phyloP scores from a whole-genome alignment of 2,797 vertebrate species.

The Neosilurus mollespiculum region DNA sequence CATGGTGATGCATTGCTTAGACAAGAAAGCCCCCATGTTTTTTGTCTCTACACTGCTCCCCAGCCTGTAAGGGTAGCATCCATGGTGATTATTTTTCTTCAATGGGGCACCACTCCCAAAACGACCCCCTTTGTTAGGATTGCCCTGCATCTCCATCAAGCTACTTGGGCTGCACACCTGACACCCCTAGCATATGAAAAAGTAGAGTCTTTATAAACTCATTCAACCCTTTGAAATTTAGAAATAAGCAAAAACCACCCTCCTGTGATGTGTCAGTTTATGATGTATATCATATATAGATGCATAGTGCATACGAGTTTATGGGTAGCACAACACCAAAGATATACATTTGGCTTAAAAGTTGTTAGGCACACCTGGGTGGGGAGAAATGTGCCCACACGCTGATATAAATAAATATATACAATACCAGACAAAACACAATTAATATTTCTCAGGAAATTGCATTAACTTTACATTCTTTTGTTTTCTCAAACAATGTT shows the following conservation, averaged over 20 bases:
- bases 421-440: no score
- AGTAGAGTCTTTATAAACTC: neutral
- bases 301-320: neutral
- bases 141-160: conserved; percentile 25
- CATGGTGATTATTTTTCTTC: conserved; percentile 15
- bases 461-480: no score
- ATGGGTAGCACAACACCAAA: neutral
- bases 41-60: neutral
- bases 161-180: conserved; percentile 15
- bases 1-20: conserved; percentile 30
- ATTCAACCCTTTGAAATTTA: neutral
- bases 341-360: no score
- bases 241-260: neutral
- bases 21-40: conserved; percentile 19
- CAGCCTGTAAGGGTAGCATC: conserved; percentile 10
- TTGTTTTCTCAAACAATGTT: no score
- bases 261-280: conserved; percentile 10
- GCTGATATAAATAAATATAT: no score
- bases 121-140: conserved; percentile 12
- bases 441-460: no score
- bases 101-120: conserved; percentile 14
- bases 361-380: no score
- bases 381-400: no score
- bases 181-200: conserved; percentile 17
- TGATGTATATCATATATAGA: no score